A percentile compares a stretch with the other conserved stretches of the same genome.
Conservation (phyloP, 2,888 invertebrate genomes). For the Nycteola revayana region DNA sequence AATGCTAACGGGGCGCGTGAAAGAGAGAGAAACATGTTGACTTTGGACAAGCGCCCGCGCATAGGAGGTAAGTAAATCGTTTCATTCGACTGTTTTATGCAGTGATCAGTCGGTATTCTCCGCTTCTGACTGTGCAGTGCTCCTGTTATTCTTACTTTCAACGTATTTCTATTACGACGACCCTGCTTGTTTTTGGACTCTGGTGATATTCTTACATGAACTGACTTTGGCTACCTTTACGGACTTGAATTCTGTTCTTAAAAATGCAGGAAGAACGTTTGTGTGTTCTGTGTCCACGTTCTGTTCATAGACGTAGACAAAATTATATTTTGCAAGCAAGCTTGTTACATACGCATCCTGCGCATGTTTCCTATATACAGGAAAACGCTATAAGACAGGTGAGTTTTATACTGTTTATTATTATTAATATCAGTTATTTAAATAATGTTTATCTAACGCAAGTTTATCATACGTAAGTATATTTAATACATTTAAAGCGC, state of each 20-base stretch:
- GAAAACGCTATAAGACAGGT: slow-evolving; percentile 6
- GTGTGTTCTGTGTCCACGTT: slow-evolving; percentile 5
- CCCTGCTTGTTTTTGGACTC: slow-evolving; percentile 6
- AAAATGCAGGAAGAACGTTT: slow-evolving; percentile 8
- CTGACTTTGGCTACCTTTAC: slow-evolving; percentile 7
- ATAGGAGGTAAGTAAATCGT: slow-evolving; percentile 7
- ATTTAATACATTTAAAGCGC: slow-evolving; percentile 7
- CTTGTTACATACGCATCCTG: slow-evolving; percentile 7
- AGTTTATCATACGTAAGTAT: no score
- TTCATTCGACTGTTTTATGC: slow-evolving; percentile 6
- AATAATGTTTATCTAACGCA: slow-evolving; percentile 7
- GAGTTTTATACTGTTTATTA: slow-evolving; percentile 6
- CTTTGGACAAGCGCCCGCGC: slow-evolving; percentile 4
- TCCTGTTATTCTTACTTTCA: slow-evolving; percentile 6
- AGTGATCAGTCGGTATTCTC: slow-evolving; percentile 6
- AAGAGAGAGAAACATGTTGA: slow-evolving; percentile 6
- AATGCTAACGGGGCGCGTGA: slow-evolving; percentile 6
- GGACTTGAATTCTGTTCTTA: slow-evolving; percentile 7
- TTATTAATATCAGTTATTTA: slow-evolving; percentile 7
- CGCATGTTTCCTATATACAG: slow-evolving; percentile 6
- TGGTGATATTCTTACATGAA: slow-evolving; percentile 7
- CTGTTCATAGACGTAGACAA: slow-evolving; percentile 8
- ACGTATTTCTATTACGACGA: slow-evolving; percentile 6
- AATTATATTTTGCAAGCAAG: slow-evolving; percentile 6
- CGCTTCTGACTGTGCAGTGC: slow-evolving; percentile 6